Conservation (phyloP, 2,113 vertebrate genomes). For the Danio rerio region DNA sequence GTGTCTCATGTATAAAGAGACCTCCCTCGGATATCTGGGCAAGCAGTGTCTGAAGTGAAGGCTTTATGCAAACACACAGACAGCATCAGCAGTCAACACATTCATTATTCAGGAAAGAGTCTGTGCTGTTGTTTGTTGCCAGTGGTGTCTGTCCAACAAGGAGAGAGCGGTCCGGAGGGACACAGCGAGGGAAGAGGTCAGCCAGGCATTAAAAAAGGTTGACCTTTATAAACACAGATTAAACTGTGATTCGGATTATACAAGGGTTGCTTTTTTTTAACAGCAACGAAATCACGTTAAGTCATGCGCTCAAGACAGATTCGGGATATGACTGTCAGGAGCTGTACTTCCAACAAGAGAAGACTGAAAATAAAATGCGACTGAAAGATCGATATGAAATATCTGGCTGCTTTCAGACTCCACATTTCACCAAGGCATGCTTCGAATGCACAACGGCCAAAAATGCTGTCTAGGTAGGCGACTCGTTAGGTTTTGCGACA, state of each 20-base stretch:
- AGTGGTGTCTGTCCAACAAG: conserved; percentile 47
- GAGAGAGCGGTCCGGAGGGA: conserved; percentile 29
- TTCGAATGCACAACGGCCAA: neutral
- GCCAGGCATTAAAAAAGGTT: conserved; percentile 11
- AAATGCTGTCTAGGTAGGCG: conserved; percentile 2
- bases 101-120: conserved; percentile 55
- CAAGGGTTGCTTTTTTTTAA: neutral
- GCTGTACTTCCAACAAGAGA: neutral
- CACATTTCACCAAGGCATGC: neutral
- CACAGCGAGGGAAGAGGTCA: conserved; percentile 37
- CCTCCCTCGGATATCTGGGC: conserved; percentile 48
- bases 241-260: neutral
- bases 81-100: conserved; percentile 51
- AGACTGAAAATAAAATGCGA: neutral
- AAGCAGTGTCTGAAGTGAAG: conserved; percentile 48
- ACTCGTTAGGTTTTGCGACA: neutral
- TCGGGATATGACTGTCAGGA: neutral
- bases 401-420: neutral
- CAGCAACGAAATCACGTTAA: neutral
- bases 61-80: conserved; percentile 57
- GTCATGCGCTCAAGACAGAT: neutral
- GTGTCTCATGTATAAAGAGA: conserved; percentile 45
- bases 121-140: conserved; percentile 30
- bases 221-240: conserved; percentile 34
- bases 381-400: neutral